Evolutionary conservation across 2,797 vertebrate species (phyloP).

Genomic region (Coccyzus lansbergi): DNA sequence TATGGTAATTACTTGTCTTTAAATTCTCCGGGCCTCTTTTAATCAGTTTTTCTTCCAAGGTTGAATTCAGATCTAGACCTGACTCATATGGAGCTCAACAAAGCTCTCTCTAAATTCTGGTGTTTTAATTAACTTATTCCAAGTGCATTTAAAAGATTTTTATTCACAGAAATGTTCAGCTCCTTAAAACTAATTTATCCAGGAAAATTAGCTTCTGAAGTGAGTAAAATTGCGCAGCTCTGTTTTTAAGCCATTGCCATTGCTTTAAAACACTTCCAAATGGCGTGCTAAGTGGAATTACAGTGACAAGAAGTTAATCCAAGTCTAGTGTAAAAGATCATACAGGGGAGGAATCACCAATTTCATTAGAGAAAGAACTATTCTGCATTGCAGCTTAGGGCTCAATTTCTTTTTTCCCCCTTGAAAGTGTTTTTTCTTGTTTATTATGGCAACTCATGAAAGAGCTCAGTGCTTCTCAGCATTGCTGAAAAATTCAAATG

Average conservation of each 20-base stretch:
- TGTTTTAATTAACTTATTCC: conserved; percentile 53
- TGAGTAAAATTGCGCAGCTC: conserved; percentile 15
- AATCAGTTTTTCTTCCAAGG: background rate
- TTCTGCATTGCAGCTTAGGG: background rate
- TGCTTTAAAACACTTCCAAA: background rate
- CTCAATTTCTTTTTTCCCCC: background rate
- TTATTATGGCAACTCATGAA: background rate
- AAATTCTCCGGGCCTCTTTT: background rate
- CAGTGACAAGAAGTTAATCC: background rate
- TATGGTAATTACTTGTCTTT: background rate
- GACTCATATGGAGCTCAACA: background rate
- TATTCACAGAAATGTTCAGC: conserved; percentile 48
- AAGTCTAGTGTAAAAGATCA: background rate
- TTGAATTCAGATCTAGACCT: background rate
- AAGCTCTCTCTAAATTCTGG: conserved; percentile 35
- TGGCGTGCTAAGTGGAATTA: background rate
- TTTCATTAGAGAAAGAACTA: background rate
- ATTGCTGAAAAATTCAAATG: conserved; percentile 20
- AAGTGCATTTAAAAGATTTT: conserved; percentile 52
- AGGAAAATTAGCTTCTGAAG: conserved; percentile 36
- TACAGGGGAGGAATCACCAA: background rate
- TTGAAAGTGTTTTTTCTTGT: background rate
- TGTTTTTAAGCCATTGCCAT: background rate
- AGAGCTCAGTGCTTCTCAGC: conserved; percentile 2
- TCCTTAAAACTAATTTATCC: conserved; percentile 38